phyloP scores from a whole-genome alignment of 1,140 invertebrate genomes.

The Drosophila elegans region DNA sequence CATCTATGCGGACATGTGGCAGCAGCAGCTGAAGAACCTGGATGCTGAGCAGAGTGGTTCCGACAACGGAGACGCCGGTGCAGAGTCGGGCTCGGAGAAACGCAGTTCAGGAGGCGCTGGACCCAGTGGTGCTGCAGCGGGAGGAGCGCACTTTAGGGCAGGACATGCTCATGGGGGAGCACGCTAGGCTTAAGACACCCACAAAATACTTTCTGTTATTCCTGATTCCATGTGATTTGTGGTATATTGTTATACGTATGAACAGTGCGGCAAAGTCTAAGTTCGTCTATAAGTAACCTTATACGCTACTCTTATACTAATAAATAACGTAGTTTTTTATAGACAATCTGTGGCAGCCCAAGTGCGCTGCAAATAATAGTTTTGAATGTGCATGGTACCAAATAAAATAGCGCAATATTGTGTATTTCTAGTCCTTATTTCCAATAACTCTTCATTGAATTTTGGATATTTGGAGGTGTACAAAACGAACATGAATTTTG shows the following conservation, averaged over 20 bases:
- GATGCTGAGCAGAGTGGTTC: constrained; percentile 59
- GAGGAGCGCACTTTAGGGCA: constrained; percentile 48
- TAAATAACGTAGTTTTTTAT: constrained; percentile 49
- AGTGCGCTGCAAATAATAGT: constrained; percentile 10
- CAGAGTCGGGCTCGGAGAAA: constrained; percentile 16
- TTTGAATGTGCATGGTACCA: constrained; percentile 11
- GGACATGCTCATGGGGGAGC: constrained; percentile 70
- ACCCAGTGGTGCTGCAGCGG: constrained; percentile 17
- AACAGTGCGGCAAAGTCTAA: constrained; percentile 45
- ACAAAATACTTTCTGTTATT: constrained; percentile 55
- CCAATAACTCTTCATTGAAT: neutral
- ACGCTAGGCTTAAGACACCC: constrained; percentile 34
- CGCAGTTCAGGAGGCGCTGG: neutral
- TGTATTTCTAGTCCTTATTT: constrained; percentile 11
- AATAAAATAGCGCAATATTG: constrained; percentile 14
- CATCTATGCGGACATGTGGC: constrained; percentile 95
- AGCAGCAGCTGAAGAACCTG: constrained; percentile 90
- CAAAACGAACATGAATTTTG: neutral
- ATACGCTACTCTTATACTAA: constrained; percentile 40
- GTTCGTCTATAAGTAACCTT: constrained; percentile 49
- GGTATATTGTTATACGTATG: constrained; percentile 55
- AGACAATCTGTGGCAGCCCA: constrained; percentile 15
- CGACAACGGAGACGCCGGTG: constrained; percentile 23
- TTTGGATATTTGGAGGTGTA: neutral
- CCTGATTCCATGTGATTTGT: constrained; percentile 62